A percentile compares a stretch with the other conserved stretches of the same genome.
Conservation (phyloP, 2,888 invertebrate genomes). For the Spisula solida region DNA sequence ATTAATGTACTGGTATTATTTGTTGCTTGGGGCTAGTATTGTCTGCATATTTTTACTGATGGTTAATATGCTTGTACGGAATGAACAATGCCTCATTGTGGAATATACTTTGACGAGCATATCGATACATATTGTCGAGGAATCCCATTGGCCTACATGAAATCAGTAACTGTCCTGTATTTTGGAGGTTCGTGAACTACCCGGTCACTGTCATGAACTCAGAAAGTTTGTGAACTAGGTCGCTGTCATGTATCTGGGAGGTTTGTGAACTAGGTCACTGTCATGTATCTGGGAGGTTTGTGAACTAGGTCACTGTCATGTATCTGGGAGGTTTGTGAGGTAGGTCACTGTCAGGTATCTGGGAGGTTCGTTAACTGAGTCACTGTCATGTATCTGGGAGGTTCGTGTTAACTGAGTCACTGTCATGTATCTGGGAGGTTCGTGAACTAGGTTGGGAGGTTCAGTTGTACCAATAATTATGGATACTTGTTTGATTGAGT, state of each 20-base stretch:
- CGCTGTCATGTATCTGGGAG: too few relatives aligned
- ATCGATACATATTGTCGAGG: neutral
- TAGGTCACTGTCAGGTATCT: too few relatives aligned
- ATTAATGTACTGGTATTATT: neutral
- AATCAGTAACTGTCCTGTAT: too few relatives aligned
- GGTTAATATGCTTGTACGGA: neutral
- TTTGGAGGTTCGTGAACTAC: too few relatives aligned
- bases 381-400: neutral
- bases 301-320: neutral
- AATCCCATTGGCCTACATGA: neutral
- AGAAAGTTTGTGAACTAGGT: too few relatives aligned
- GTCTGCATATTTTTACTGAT: neutral
- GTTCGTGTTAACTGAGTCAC: too few relatives aligned
- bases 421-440: neutral
- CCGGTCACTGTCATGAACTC: too few relatives aligned
- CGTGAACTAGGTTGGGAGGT: neutral
- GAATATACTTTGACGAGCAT: neutral
- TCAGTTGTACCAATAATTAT: neutral
- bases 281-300: too few relatives aligned
- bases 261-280: too few relatives aligned
- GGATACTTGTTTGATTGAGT: too few relatives aligned
- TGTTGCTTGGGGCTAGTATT: neutral
- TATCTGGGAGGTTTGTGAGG: too few relatives aligned
- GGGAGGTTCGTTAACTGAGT: neutral
- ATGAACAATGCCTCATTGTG: neutral